A percentile compares a stretch with the other conserved stretches of the same genome.
Evolutionary conservation across 1,140 invertebrate species (phyloP).

Genomic region (Leptoteleia sp.): DNA sequence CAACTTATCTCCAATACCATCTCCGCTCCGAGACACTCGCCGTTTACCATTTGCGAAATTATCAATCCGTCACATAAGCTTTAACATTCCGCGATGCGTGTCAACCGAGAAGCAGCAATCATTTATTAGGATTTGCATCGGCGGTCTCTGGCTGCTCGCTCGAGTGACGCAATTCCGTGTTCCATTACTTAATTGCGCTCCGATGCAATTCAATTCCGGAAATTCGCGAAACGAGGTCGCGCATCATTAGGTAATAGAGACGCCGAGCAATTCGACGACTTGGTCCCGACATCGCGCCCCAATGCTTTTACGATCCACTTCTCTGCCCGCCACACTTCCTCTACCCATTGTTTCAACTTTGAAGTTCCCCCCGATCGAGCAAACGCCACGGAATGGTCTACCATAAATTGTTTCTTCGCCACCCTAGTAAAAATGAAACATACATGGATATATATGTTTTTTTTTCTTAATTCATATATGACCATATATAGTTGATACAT

Average conservation of each 20-base stretch:
- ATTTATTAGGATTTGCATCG: slow-evolving; percentile 45
- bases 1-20: neutral
- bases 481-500: too few relatives aligned
- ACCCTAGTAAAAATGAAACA: too few relatives aligned
- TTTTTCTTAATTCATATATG: too few relatives aligned
- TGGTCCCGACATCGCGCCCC: slow-evolving; percentile 14
- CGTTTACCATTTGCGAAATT: slow-evolving; percentile 28
- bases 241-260: slow-evolving; percentile 44
- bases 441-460: too few relatives aligned
- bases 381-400: too few relatives aligned
- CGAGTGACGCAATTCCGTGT: slow-evolving; percentile 36
- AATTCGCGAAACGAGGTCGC: slow-evolving; percentile 39
- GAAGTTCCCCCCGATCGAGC: too few relatives aligned
- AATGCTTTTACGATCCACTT: slow-evolving; percentile 52
- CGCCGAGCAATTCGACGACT: slow-evolving; percentile 9
- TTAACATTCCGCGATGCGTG: slow-evolving; percentile 42
- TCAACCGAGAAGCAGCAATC: slow-evolving; percentile 25
- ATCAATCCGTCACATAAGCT: slow-evolving; percentile 18
- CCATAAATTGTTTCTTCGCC: too few relatives aligned
- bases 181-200: slow-evolving; percentile 51
- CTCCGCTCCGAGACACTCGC: neutral
- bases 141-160: slow-evolving; percentile 15
- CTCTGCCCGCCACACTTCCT: slow-evolving; percentile 2
- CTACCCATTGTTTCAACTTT: slow-evolving; percentile 1
- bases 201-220: slow-evolving; percentile 40